These are phyloP conservation scores for Tipula helvola DNA, from an alignment of 2,888 invertebrate species.

Conservation along the genomic window DNA sequence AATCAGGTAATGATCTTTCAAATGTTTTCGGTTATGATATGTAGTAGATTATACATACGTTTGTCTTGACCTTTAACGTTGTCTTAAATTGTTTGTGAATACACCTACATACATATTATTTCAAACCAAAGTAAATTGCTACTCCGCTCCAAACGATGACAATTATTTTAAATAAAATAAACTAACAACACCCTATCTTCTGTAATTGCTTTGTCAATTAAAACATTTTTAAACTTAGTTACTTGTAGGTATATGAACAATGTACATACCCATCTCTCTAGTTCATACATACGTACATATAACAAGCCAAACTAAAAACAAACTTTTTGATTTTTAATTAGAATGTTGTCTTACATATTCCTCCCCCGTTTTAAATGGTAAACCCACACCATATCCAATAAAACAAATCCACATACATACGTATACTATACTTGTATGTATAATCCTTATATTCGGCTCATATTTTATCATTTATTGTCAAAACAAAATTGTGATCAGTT, in stretches of 20 bases:
- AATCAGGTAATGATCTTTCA: no score
- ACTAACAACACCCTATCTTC: not conserved
- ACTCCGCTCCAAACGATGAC: not conserved
- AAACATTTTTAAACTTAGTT: not conserved
- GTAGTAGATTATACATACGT: no score
- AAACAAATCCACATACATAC: not conserved
- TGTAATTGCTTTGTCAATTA: not conserved
- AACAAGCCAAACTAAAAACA: not conserved
- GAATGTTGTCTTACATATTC: not conserved
- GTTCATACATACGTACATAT: not conserved
- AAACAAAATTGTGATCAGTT: not conserved
- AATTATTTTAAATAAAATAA: not conserved
- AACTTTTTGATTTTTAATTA: not conserved
- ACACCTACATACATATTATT: no score
- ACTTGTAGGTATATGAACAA: not conserved
- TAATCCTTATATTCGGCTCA: not conserved
- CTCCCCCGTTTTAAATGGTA: not conserved
- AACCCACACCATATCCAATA: not conserved
- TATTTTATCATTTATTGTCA: not conserved
- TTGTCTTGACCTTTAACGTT: no score
- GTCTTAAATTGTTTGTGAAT: no score
- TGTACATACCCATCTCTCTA: not conserved
- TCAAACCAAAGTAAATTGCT: no score
- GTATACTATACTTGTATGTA: not conserved
- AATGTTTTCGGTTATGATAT: no score